Conservation (phyloP, 2,797 vertebrate species). For the Rhodeus uyekii region DNA sequence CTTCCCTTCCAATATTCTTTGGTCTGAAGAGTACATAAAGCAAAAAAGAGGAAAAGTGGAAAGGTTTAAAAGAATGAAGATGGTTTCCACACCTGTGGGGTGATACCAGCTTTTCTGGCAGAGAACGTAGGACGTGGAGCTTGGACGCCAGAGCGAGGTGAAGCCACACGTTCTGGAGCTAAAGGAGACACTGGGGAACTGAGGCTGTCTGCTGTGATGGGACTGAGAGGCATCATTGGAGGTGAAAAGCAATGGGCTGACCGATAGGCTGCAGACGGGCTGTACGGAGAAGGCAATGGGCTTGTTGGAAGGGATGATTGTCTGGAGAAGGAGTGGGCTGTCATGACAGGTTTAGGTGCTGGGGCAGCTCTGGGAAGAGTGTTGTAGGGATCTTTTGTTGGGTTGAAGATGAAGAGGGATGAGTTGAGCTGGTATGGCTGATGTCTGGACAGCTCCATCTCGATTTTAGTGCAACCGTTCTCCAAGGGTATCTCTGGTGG, state of each 20-base stretch:
- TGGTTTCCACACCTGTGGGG: conserved; percentile 98
- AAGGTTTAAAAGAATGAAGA: conserved; percentile 79
- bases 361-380: conserved; percentile 79
- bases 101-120: conserved; percentile 89
- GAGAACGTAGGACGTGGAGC: conserved; percentile 93
- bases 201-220: conserved; percentile 60
- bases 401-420: conserved; percentile 90
- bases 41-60: conserved; percentile 51
- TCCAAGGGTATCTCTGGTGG: conserved; percentile 75
- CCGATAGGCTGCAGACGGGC: conserved; percentile 62
- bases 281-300: conserved; percentile 71
- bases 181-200: conserved; percentile 72
- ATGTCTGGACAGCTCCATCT: conserved; percentile 88
- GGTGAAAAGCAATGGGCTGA: conserved; percentile 68
- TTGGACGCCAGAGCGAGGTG: conserved; percentile 79
- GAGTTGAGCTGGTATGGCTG: conserved; percentile 89
- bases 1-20: conserved; percentile 27
- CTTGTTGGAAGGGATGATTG: conserved; percentile 79
- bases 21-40: conserved; percentile 40
- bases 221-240: conserved; percentile 67
- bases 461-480: conserved; percentile 85
- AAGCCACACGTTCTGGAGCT: conserved; percentile 78
- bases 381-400: conserved; percentile 81
- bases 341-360: conserved; percentile 75
- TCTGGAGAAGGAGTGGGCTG: conserved; percentile 68